Conservation (phyloP, 2,797 vertebrate genomes). For the Protonibea diacanthus region DNA sequence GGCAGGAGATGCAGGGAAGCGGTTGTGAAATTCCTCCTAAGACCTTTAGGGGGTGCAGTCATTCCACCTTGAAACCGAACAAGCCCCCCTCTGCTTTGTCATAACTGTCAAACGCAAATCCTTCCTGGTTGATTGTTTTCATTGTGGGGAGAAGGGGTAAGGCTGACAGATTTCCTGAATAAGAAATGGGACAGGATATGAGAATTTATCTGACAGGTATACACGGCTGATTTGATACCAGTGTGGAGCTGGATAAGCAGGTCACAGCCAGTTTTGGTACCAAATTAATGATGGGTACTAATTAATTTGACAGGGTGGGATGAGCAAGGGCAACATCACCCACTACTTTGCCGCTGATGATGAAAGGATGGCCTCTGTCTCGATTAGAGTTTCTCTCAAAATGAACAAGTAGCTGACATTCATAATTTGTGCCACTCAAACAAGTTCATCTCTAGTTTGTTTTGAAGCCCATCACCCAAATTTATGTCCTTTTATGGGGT, state of each 20-base stretch:
- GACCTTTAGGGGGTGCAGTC: conserved; percentile 88
- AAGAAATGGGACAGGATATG: conserved; percentile 82
- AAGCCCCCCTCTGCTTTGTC: conserved; percentile 71
- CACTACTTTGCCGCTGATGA: conserved; percentile 50
- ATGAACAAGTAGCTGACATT: conserved; percentile 59
- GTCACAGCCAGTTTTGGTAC: conserved; percentile 72
- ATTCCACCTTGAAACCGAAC: conserved; percentile 82
- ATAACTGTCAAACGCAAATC: conserved; percentile 82
- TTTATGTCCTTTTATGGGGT: not conserved
- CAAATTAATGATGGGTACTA: conserved; percentile 81
- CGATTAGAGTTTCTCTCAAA: conserved; percentile 56
- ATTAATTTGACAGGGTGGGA: conserved; percentile 82
- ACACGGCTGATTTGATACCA: conserved; percentile 83
- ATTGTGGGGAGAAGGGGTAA: conserved; percentile 77
- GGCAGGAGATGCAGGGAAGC: conserved; percentile 31
- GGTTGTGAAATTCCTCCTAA: conserved; percentile 71
- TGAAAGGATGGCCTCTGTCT: conserved; percentile 58
- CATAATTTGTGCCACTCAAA: conserved; percentile 32
- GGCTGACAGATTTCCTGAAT: conserved; percentile 82
- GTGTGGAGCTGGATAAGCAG: conserved; percentile 71
- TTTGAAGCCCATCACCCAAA: conserved; percentile 37
- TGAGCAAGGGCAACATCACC: conserved; percentile 63
- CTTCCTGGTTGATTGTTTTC: conserved; percentile 83
- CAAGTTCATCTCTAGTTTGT: conserved; percentile 22
- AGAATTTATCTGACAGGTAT: conserved; percentile 84